A percentile compares a stretch with the other conserved stretches of the same genome.
These are phyloP conservation scores for Varanus komodoensis DNA, from an alignment of 2,113 vertebrate species.

Conservation along the genomic window DNA sequence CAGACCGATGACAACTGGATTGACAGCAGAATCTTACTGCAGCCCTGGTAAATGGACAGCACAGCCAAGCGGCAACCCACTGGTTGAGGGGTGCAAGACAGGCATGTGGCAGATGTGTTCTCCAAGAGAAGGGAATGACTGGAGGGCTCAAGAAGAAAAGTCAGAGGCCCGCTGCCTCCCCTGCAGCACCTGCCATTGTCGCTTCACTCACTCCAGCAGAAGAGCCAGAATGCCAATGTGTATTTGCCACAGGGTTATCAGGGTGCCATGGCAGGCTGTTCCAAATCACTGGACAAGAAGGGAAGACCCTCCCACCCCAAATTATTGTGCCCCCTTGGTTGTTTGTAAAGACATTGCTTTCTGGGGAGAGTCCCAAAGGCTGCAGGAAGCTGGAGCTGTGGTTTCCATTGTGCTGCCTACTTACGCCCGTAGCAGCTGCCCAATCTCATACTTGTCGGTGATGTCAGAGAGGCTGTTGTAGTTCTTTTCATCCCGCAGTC, in stretches of 20 bases:
- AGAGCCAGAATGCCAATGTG: background rate
- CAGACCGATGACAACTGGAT: too few species aligned
- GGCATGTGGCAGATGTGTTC: too few species aligned
- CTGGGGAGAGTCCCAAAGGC: background rate
- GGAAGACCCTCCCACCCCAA: background rate
- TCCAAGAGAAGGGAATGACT: too few species aligned
- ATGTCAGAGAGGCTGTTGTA: slow-evolving; percentile 83
- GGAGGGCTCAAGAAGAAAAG: too few species aligned
- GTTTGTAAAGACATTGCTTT: background rate
- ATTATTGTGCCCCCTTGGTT: too few species aligned
- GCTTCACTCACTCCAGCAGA: too few species aligned
- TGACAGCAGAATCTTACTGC: too few species aligned
- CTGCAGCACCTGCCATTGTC: too few species aligned
- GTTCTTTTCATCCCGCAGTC: slow-evolving; percentile 83
- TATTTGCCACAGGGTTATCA: background rate
- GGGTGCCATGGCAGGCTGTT: background rate
- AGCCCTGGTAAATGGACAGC: too few species aligned
- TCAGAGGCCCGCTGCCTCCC: too few species aligned
- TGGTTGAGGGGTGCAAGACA: too few species aligned
- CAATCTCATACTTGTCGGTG: slow-evolving; percentile 88
- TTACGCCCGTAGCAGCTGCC: slow-evolving; percentile 86
- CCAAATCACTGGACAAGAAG: background rate
- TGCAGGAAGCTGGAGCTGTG: background rate
- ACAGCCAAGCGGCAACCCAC: too few species aligned
- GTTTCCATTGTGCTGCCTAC: slow-evolving; percentile 51